phyloP scores from a whole-genome alignment of 1,140 invertebrate genomes.

The Scaptomyza hsui region DNA sequence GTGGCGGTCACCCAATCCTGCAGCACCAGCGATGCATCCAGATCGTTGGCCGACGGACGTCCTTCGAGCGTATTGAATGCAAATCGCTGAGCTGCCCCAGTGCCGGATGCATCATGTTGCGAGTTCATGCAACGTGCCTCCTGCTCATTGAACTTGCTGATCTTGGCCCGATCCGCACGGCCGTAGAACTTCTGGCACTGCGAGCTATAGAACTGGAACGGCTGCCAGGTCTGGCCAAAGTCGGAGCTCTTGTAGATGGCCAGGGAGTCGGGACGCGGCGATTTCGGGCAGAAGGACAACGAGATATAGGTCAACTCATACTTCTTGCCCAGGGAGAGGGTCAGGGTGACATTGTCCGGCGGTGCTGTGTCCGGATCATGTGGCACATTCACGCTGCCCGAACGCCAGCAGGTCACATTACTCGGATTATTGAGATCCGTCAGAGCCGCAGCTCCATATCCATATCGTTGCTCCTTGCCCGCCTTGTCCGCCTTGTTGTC shows the following conservation, averaged over 20 bases:
- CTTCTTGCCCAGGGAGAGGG: conserved; percentile 96
- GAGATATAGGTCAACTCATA: conserved; percentile 99
- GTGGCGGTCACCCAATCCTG: conserved; percentile 99
- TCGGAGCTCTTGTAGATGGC: conserved; percentile 98
- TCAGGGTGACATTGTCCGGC: conserved; percentile 96
- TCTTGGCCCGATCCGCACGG: conserved; percentile 91
- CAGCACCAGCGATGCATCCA: conserved; percentile 97
- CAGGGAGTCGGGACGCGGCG: conserved; percentile 96
- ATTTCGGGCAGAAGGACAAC: conserved; percentile 96
- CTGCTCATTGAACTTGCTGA: conserved; percentile 97
- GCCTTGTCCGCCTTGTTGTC: conserved; percentile 94
- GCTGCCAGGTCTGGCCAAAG: conserved; percentile 96
- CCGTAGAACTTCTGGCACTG: conserved; percentile 95
- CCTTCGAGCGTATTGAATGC: conserved; percentile 98
- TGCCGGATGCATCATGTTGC: conserved; percentile 86
- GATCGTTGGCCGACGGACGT: conserved; percentile 95
- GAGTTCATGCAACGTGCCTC: conserved; percentile 97
- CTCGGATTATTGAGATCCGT: conserved; percentile 99
- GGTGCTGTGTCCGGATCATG: conserved; percentile 88
- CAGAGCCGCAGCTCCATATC: conserved; percentile 87
- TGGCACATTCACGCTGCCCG: conserved; percentile 91
- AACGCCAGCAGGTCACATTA: conserved; percentile 99
- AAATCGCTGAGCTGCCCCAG: conserved; percentile 88
- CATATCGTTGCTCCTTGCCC: conserved; percentile 83
- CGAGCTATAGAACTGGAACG: conserved; percentile 97